Base-by-base conservation (phyloP, 2,888 invertebrate genomes). In the Caradrina kadenii region DNA sequence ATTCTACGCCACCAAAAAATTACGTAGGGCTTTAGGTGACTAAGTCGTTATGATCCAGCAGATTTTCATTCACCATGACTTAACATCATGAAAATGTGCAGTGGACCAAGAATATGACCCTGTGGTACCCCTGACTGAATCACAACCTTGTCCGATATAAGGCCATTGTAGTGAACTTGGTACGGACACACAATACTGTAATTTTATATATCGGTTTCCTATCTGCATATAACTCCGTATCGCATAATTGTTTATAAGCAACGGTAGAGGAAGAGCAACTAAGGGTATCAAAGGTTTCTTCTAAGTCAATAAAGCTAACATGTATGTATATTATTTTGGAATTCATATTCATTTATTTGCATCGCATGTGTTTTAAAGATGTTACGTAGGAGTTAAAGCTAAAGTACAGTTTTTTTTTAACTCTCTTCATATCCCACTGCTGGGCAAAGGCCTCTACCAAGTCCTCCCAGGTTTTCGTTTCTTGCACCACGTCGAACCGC, bases 111-210 rank as follows among this genome's bases (percentile, higher is more conserved):
- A 48, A 53, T 45, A 19, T 0, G 3, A 21, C 62, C 62, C 19
- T 39, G 21, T n/a, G 5, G 53, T 73, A 62, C 53, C 11, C 53
- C 73, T 35, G 13, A 17, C 17, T 10, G 3, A 22, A 17, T 11
- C 7, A 5, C 13, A 10, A 35, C 52, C 42, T 60, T 45, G 0
- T 17, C 31, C 10, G 15, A 52, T 22, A 22, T 13, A 17, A 49
- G 0, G 17, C 15, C 3, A 19, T 13, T 68, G 3, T 26, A 17
- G 17, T 48, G 17, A 19, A 45, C 2, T 35, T 13, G 0, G 1
- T 39, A 39, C 11, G 19, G 22, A 48, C n/a, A 17, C n/a, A 22
- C 22, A 7, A 15, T 31, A 31, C 42, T 52, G 2, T 11, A 17
- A 17, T 10, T 21, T 39, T 53, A 2, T 31, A 21, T 21, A 11